phyloP scores from a whole-genome alignment of 2,888 invertebrate species.

The Tanypteryx hageni region DNA sequence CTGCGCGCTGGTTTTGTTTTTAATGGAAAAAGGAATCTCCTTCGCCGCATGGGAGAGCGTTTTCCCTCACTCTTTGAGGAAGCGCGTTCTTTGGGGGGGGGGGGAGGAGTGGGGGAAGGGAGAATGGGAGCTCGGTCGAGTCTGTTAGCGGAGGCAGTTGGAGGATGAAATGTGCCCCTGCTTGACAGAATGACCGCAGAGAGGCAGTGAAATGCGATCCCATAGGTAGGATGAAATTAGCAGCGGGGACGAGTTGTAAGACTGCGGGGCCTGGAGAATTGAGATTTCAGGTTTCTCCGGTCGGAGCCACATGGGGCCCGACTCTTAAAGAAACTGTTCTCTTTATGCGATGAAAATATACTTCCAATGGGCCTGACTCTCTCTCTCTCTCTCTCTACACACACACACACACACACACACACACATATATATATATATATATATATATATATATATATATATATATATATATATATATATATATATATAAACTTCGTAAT shows the following conservation, averaged over 20 bases:
- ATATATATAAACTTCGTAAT: neutral
- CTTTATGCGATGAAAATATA: conserved; percentile 54
- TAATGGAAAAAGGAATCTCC: neutral
- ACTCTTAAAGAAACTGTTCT: conserved; percentile 46
- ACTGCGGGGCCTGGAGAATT: conserved; percentile 52
- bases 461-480: neutral
- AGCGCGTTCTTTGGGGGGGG: too few relatives aligned
- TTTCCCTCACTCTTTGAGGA: too few relatives aligned
- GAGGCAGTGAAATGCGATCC: conserved; percentile 56
- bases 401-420: too few relatives aligned
- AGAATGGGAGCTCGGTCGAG: neutral
- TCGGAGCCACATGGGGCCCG: conserved; percentile 41
- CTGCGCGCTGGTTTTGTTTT: conserved; percentile 8
- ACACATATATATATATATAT: neutral
- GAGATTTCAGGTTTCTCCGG: conserved; percentile 58
- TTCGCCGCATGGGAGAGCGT: too few relatives aligned
- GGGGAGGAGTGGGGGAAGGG: neutral
- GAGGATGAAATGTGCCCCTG: conserved; percentile 57
- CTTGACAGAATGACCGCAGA: conserved; percentile 49
- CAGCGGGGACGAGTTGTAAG: conserved; percentile 49
- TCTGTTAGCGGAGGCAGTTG: conserved; percentile 41
- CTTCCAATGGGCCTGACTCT: conserved; percentile 34
- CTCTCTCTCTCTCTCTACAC: neutral
- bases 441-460: neutral
- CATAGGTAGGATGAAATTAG: conserved; percentile 62